These are phyloP conservation scores for Bolborhynchus lineola DNA, from an alignment of 2,113 vertebrate genomes.

Conservation along the genomic window DNA sequence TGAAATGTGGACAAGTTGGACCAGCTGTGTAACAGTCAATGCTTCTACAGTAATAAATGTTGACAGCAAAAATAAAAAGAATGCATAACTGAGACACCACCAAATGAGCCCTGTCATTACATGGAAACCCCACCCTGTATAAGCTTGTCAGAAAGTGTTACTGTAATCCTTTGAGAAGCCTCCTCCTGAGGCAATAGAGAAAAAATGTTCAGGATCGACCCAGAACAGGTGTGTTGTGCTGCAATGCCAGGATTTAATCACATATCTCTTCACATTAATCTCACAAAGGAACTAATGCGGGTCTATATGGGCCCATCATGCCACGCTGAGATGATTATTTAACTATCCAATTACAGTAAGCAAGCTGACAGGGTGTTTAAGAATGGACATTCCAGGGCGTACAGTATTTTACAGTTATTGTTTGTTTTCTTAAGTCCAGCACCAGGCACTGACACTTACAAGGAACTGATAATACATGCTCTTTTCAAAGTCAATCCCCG, in stretches of 20 bases:
- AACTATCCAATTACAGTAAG: conserved; percentile 57
- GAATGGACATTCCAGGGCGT: conserved; percentile 40
- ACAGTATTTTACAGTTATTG: conserved; percentile 47
- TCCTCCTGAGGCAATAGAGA: conserved; percentile 72
- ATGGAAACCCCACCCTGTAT: conserved; percentile 74
- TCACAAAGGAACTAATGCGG: conserved; percentile 66
- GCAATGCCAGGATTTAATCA: conserved; percentile 67
- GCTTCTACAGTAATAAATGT: conserved; percentile 76
- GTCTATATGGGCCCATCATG: conserved; percentile 59
- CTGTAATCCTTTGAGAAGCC: conserved; percentile 83
- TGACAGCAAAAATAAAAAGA: conserved; percentile 81
- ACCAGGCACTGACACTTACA: neutral
- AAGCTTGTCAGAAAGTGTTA: conserved; percentile 87
- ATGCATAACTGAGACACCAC: conserved; percentile 75
- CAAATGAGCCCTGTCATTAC: conserved; percentile 74
- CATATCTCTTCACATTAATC: conserved; percentile 73
- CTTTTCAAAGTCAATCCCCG: neutral
- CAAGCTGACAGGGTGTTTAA: conserved; percentile 51
- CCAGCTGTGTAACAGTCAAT: conserved; percentile 73
- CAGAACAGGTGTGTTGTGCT: conserved; percentile 76
- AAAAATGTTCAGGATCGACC: conserved; percentile 60
- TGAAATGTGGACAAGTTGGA: conserved; percentile 73
- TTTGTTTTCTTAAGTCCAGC: conserved; percentile 46
- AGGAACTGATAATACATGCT: neutral
- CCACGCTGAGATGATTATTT: conserved; percentile 63